Base-by-base conservation (phyloP, 2,888 invertebrate genomes). In the Cephus sareptanus region DNA sequence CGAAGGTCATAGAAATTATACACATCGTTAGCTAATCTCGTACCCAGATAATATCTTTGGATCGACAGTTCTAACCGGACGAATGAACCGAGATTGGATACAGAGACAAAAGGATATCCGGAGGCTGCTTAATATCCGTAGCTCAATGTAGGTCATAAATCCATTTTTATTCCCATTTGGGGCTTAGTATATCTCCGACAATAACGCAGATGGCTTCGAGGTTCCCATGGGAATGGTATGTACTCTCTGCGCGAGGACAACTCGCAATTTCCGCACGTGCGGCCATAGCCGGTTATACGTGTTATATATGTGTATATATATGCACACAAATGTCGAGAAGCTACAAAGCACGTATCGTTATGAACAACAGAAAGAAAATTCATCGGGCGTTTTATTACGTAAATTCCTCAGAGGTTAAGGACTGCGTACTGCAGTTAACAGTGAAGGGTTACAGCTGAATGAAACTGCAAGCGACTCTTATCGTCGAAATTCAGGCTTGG, bases 401-500 rank as follows among this genome's bases (percentile, higher is more conserved):
- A 56, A 56, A 56, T 56, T 56, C 23, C 23, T 23, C 9, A 1
- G 56, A 56, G 23, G 23, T 56, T 56, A 15, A 23, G 56, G 23
- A 56, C 56, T 56, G 56, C 35, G 35, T 35, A 35, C 35, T 35
- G 35, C 23, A 56, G 15, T 56, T 56, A 56, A 56, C 56, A 56
- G 56, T 56, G 23, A 56, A 56, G 56, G 9, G 2, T 15, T 56
- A 23, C 56, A 56, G 23, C 56, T 56, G 56, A 56, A 56, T 56
- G 56, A 56, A 56, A 56, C 56, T 56, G 56, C 56, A 56, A 9
- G 56, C 33, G 68, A 34, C 76, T 79, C 79, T 80, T 82, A 80
- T 82, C 80, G 78, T 79, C 33, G 76, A 73, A 80, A 82, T 80
- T 79, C 80, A 80, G 80, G 77, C 79, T 74, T 40, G 23, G 71